Conservation (phyloP, 2,113 vertebrate genomes). For the Pluvianellus socialis region DNA sequence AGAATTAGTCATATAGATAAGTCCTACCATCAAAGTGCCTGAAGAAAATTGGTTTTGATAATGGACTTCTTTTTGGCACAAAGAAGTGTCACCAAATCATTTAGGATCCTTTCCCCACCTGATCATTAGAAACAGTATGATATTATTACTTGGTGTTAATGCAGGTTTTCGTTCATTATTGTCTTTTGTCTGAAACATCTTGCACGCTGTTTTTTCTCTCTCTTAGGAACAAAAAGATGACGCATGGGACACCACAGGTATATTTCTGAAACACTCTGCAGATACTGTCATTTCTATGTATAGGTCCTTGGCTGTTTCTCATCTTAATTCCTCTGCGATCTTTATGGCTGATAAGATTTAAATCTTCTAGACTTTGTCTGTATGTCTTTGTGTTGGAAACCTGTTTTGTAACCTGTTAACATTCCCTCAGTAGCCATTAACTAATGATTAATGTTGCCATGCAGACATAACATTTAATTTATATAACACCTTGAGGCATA, state of each 20-base stretch:
- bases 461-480: neutral
- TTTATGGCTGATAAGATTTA: neutral
- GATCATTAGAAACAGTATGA: neutral
- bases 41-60: neutral
- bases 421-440: neutral
- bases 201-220: neutral
- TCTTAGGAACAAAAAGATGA: neutral
- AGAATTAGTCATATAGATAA: neutral
- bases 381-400: neutral
- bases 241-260: neutral
- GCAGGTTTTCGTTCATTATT: neutral
- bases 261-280: neutral
- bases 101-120: neutral
- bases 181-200: constrained; percentile 2
- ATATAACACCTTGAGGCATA: neutral
- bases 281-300: neutral
- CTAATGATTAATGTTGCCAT: neutral
- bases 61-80: neutral
- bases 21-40: neutral
- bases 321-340: neutral
- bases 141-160: neutral
- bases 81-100: neutral
- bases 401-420: neutral
- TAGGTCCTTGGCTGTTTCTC: neutral
- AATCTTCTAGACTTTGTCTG: neutral